Evolutionary conservation across 2,113 vertebrate species (phyloP), one percentile per base, ranked within the genome.

Genomic region (Xyliphius kryptos): DNA sequence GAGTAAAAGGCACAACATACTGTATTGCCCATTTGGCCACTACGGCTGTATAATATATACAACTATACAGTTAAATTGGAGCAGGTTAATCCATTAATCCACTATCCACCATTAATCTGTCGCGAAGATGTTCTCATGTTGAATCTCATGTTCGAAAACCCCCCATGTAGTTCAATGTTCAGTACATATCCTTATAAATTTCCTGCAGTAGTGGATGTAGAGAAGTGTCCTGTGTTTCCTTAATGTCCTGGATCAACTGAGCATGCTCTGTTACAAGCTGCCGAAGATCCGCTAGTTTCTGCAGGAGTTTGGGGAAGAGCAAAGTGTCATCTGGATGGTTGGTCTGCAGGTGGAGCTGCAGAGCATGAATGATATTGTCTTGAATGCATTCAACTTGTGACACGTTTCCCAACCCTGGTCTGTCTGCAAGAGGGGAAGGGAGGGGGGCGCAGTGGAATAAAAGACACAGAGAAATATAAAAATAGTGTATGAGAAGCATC

Each of bases 241-340:
- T 93, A 76, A 98, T 97, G 65, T 94, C 83, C 79, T 97, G 92
- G 56, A 98, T 91, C 15, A 98, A 81, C 56, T 91, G 89, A 0
- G 93, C 93, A 0, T 98, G 95, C 80, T 98, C 92, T 0, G 95
- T 98, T 74, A 98, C 94, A 38, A 98, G 88, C 68, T 97, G 91
- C 20, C 94, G 82, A 17, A 98, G 88, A 81, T 97, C 94, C 0
- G 91, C 93, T 88, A 98, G 88, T 74, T 98, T 98, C 73, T 97
- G 95, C 38, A 98, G 88, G 6, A 98, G 91, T 67, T 91, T 91
- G 0, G 95, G 95, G 77, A 98, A 98, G 56, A 98, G 90, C 74
- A 95, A 95, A 79, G 48, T 41, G 71, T 92, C 83, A 0, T 96
- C 91, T 0, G 94, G 92, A 19, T 96, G 93, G 81, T 91, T 93